Percentiles rank a stretch among this genome's conserved stretches.
Evolutionary conservation across 2,797 vertebrate genomes (phyloP).

Genomic region (Eulemur mongoz): DNA sequence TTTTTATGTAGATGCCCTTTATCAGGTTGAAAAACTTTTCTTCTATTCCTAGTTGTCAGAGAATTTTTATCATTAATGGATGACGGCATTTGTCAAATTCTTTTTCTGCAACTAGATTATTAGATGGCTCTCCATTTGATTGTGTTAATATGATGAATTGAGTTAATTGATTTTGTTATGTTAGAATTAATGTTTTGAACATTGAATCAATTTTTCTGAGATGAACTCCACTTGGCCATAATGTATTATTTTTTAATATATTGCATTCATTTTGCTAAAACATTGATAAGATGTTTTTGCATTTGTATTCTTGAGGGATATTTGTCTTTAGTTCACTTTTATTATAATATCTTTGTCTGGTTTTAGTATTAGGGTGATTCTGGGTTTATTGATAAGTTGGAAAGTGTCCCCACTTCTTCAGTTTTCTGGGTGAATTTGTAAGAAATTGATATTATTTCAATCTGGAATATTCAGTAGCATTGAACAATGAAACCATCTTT

Average conservation of each 20-base stretch:
- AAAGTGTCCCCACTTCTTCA: background rate
- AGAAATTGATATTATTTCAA: background rate
- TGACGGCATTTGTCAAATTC: background rate
- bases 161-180: background rate
- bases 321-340: background rate
- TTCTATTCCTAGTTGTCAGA: background rate
- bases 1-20: background rate
- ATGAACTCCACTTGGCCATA: background rate
- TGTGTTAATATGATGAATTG: background rate
- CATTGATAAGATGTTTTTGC: background rate
- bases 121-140: background rate
- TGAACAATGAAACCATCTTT: background rate
- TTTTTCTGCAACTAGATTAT: background rate
- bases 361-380: background rate
- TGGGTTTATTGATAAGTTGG: background rate
- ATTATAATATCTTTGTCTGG: background rate
- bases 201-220: background rate
- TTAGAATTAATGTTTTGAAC: background rate
- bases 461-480: background rate
- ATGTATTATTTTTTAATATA: background rate
- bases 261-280: slow-evolving; percentile 22
- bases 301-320: background rate
- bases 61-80: background rate
- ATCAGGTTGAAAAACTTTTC: background rate
- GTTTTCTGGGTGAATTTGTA: background rate